A percentile compares a stretch with the other conserved stretches of the same genome.
These are phyloP conservation scores for Gymnopithys bicolor DNA, from an alignment of 2,797 vertebrate species.

Conservation along the genomic window DNA sequence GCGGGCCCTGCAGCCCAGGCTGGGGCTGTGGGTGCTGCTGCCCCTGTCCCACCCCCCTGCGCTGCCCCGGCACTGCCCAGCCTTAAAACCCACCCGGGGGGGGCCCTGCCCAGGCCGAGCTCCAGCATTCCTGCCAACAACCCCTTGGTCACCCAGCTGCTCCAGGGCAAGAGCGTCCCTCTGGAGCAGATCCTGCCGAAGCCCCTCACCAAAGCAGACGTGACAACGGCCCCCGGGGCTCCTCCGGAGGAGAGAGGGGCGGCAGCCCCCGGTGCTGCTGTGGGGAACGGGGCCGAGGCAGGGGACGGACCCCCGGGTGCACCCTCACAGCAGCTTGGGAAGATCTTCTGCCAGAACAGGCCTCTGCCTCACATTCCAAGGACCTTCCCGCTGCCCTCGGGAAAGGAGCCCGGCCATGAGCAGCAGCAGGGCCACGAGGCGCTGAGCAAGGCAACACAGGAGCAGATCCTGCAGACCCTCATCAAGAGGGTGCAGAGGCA, in stretches of 20 bases:
- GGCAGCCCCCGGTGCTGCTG: neutral
- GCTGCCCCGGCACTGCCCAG: slow-evolving; percentile 11
- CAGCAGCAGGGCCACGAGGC: slow-evolving; percentile 77
- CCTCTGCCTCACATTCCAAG: slow-evolving; percentile 73
- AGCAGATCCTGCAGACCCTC: slow-evolving; percentile 88
- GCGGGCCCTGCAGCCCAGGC: slow-evolving; percentile 22
- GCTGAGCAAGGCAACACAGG: slow-evolving; percentile 84
- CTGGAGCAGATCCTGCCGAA: slow-evolving; percentile 93
- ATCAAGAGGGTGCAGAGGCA: slow-evolving; percentile 85
- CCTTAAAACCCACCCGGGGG: slow-evolving; percentile 65
- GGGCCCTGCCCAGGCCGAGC: slow-evolving; percentile 68
- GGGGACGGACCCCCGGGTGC: slow-evolving; percentile 21
- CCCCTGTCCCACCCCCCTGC: neutral
- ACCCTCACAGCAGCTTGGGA: slow-evolving; percentile 48
- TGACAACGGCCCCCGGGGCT: slow-evolving; percentile 57
- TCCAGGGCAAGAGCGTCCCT: slow-evolving; percentile 93
- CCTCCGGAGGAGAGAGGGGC: slow-evolving; percentile 61
- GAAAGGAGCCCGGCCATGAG: slow-evolving; percentile 70
- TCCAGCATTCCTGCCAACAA: slow-evolving; percentile 92
- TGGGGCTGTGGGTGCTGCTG: neutral
- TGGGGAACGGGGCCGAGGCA: neutral
- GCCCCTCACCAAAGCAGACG: slow-evolving; percentile 83
- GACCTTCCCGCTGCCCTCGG: slow-evolving; percentile 68
- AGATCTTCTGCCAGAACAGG: slow-evolving; percentile 62
- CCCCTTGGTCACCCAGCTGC: slow-evolving; percentile 92